Conservation (phyloP, 2,797 vertebrate species). For the Glossophaga mutica region DNA sequence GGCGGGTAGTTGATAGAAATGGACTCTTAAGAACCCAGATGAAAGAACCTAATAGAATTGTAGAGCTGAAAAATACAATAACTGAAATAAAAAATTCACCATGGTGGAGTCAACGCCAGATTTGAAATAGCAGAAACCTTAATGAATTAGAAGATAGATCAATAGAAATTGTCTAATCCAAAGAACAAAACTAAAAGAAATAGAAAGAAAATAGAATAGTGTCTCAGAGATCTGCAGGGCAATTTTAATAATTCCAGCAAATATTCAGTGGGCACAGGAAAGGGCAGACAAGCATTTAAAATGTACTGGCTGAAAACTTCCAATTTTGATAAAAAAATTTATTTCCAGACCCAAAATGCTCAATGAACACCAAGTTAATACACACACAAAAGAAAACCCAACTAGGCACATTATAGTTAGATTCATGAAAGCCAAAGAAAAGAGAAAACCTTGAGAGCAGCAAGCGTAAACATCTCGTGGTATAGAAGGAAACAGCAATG, state of each 20-base stretch:
- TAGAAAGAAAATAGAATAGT: background rate
- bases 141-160: background rate
- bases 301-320: background rate
- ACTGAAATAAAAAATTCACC: background rate
- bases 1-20: background rate
- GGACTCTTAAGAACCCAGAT: background rate
- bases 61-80: background rate
- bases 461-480: background rate
- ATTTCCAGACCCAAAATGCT: background rate
- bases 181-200: background rate
- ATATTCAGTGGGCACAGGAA: background rate
- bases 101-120: background rate
- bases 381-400: background rate
- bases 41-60: background rate
- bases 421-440: background rate
- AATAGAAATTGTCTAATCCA: background rate
- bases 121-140: background rate
- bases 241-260: background rate
- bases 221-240: background rate
- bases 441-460: background rate
- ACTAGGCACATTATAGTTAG: background rate
- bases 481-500: background rate
- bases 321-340: background rate
- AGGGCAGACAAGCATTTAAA: background rate
- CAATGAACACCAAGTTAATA: background rate